Evolutionary conservation across 1,140 invertebrate species (phyloP).

Genomic region (Teleogryllus occipitalis): DNA sequence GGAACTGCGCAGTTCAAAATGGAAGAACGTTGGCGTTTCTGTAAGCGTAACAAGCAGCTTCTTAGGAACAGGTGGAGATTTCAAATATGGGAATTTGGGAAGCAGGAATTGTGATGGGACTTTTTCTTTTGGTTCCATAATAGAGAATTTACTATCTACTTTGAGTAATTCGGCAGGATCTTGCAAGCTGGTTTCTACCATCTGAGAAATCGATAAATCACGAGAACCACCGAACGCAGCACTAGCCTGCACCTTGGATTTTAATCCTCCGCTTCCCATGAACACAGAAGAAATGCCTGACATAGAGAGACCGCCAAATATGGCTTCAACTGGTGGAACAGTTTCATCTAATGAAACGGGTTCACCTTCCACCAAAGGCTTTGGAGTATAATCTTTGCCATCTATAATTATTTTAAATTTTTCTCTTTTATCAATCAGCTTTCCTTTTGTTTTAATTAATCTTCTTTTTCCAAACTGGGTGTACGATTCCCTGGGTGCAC

Average conservation of each 20-base stretch:
- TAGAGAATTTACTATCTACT: neutral
- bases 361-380: neutral
- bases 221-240: neutral
- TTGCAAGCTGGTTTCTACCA: neutral
- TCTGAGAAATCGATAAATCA: neutral
- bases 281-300: neutral
- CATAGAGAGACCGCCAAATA: neutral
- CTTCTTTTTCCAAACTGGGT: neutral
- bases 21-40: constrained; percentile 54
- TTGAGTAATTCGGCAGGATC: neutral
- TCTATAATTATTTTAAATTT: neutral
- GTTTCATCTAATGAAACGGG: neutral
- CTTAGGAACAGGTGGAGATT: neutral
- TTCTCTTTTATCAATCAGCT: neutral
- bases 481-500: no score
- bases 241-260: neutral
- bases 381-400: neutral
- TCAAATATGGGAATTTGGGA: neutral
- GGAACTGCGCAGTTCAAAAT: constrained; percentile 54
- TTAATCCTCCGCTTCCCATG: neutral
- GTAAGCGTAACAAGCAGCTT: constrained; percentile 33
- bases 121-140: neutral
- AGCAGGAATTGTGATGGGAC: neutral
- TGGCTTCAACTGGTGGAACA: neutral
- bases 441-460: neutral